Percentiles rank a stretch among this genome's conserved stretches.
Evolutionary conservation across 1,140 invertebrate species (phyloP).

Genomic region (Matsumurasca onukii): DNA sequence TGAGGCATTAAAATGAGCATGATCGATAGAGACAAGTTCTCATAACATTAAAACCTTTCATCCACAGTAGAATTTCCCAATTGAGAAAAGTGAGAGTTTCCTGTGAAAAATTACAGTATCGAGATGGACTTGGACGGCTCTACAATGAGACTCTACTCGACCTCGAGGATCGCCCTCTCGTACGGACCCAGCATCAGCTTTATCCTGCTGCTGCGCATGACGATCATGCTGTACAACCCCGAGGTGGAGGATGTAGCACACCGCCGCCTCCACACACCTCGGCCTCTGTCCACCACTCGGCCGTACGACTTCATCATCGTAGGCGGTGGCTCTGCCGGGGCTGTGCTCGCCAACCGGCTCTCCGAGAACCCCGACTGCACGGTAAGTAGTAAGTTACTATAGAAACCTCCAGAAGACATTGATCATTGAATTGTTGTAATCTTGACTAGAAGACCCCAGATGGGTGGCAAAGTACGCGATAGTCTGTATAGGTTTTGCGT

Average conservation of each 20-base stretch:
- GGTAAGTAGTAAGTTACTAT: conserved; percentile 46
- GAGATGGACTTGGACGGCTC: neutral
- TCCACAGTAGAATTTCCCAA: too few relatives aligned
- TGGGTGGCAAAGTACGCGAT: neutral
- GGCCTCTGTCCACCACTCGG: conserved; percentile 50
- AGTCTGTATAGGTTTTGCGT: neutral
- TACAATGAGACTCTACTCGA: conserved; percentile 5
- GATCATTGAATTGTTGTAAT: too few relatives aligned
- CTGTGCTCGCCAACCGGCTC: conserved; percentile 73
- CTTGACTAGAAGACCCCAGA: neutral
- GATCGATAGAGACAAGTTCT: too few relatives aligned
- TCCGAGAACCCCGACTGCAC: conserved; percentile 68
- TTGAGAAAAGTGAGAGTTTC: too few relatives aligned
- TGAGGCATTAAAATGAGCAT: too few relatives aligned
- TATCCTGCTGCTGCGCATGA: conserved; percentile 58
- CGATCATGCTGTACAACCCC: conserved; percentile 58
- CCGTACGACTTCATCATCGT: conserved; percentile 76
- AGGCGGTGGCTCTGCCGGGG: conserved; percentile 81
- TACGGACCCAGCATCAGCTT: conserved; percentile 61
- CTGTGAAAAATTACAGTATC: too few relatives aligned
- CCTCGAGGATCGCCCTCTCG: conserved; percentile 57
- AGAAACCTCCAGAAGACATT: too few relatives aligned
- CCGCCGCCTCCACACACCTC: conserved; percentile 52
- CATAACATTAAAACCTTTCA: too few relatives aligned
- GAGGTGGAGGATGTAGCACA: conserved; percentile 65